Percentiles rank a stretch among this genome's conserved stretches.
These are phyloP conservation scores for Branchinecta lynchi DNA, from an alignment of 1,140 invertebrate species.

Conservation along the genomic window DNA sequence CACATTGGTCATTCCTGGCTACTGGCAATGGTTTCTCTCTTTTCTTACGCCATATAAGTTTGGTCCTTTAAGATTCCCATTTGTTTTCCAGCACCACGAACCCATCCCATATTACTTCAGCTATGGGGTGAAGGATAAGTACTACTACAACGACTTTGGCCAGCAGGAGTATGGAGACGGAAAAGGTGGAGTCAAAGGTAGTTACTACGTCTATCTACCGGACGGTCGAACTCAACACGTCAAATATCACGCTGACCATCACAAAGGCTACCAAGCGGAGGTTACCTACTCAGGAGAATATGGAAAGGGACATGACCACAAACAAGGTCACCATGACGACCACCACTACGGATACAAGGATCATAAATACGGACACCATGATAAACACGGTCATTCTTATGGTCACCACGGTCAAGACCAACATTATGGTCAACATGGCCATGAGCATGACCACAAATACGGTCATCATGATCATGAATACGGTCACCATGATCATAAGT, in stretches of 20 bases:
- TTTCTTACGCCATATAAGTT: too few relatives aligned
- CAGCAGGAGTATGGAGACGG: background rate
- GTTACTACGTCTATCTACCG: background rate
- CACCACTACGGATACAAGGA: background rate
- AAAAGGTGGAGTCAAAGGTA: background rate
- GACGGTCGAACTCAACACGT: background rate
- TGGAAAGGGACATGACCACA: background rate
- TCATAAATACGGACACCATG: background rate
- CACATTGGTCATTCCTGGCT: too few relatives aligned
- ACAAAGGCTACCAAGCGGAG: background rate
- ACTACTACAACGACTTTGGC: background rate
- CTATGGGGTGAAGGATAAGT: background rate
- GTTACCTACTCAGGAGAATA: background rate
- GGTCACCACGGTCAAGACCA: background rate
- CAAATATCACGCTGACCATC: background rate
- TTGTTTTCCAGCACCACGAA: background rate
- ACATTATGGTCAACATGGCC: background rate
- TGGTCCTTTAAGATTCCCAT: background rate
- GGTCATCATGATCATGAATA: background rate
- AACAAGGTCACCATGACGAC: background rate
- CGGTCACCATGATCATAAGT: background rate
- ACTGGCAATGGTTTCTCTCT: too few relatives aligned
- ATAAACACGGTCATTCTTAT: background rate
- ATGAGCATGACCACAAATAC: background rate
- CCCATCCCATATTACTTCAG: background rate